Evolutionary conservation across 1,140 invertebrate species (phyloP), one percentile per base, ranked within the genome.

Genomic region (Drosophila littoralis): DNA sequence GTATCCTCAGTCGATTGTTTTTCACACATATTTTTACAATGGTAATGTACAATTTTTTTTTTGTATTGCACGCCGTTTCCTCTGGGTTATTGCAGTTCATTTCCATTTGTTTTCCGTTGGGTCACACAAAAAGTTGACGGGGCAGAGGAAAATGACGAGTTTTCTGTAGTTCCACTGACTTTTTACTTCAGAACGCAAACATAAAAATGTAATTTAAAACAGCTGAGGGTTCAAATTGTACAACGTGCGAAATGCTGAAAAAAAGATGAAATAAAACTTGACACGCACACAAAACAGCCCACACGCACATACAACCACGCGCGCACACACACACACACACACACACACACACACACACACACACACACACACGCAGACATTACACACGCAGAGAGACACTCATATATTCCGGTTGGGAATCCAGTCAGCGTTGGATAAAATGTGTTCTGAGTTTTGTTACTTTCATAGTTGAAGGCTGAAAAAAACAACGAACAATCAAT

Each of bases 171-270:
- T 65, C 46, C 28, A 46, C 67, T 64, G 58, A 45, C 67, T 75
- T 64, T 71, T 71, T 60, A 64, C 58, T 38, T 51, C 42, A 28
- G 36, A 45, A 64, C 54, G 67, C 63, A 81, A 81, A 80, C 75
- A 79, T 69, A 68, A 77, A 85, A 79, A 74, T 79, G 61, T 77
- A 88, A 88, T 88, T 79, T 76, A 82, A 82, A 88, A 83, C 59
- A 88, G 79, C 65, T 75, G 69, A 71, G 76, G 43, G 46, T 73
- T 77, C 65, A 79, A 88, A 77, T 79, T 74, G 75, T 65, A 32
- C 15, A 85, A 81, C 79, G 76, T 88, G 76, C 65, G 50, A 61
- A 77, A 76, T 79, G 58, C 45, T 73, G 52, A 52, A 68, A 72
- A 77, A 75, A 50, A 40, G n/a, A 79, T 73, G 71, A 79, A 77